Evolutionary conservation across 2,888 invertebrate genomes (phyloP), one percentile per base, ranked within the genome.

Genomic region (Cybosia mesomella): DNA sequence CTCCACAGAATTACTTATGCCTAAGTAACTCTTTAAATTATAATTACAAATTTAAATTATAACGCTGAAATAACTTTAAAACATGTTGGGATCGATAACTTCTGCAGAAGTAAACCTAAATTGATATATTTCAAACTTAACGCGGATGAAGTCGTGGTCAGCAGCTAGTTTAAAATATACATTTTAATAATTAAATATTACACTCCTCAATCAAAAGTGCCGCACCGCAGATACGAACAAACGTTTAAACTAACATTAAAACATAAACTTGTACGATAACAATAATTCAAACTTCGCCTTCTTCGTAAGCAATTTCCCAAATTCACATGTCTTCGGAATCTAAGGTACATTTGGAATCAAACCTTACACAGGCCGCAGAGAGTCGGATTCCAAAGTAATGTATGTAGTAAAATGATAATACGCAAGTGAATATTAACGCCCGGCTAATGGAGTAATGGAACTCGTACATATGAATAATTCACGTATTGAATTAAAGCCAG

Each of bases 381-480:
- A 71, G 79, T 75, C 55, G 39, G 63, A 57, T 67, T 59, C 72
- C 54, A 62, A 62, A 62, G 61, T 32, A 55, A 69, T 57, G 66
- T 61, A 69, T 62, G 62, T 58, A 58, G 64, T 72, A 70, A 68
- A 69, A 79, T 74, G 79, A 80, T 83, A 79, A 84, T 80, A 79
- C 79, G 74, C 78, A 79, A 82, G 83, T 82, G 87, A 87, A 86
- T 87, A 87, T 83, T 83, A 85, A 83, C 84, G 80, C 76, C 70
- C 68, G 72, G 79, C 80, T 87, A 86, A 87, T 85, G 86, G 84
- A 83, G 87, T 87, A 84, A 86, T 83, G 83, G 81, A 74, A 78
- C 78, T 77, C 80, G 74, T 81, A 77, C 77, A 76, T 85, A 86
- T 88, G 85, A 88, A 88, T 87, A 84, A 87, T 88, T 86, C 84